phyloP scores from a whole-genome alignment of 2,888 invertebrate species.

The Liodrosophila aerea region DNA sequence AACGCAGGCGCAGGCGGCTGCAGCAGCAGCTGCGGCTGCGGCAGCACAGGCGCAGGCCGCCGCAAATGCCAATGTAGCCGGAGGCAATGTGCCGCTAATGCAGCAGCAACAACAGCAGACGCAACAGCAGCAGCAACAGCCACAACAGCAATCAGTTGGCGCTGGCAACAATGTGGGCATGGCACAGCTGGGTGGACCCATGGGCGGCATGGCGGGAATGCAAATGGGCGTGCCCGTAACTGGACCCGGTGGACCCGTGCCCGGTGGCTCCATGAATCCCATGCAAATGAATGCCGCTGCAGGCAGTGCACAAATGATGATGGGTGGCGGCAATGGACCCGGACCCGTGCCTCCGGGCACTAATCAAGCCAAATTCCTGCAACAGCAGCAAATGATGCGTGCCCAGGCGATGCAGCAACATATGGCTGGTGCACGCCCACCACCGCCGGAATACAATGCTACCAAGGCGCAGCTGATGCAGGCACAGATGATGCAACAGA shows the following conservation, averaged over 20 bases:
- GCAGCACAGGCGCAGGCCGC: slow-evolving; percentile 81
- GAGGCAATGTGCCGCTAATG: slow-evolving; percentile 59
- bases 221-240: slow-evolving; percentile 63
- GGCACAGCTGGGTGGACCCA: slow-evolving; percentile 67
- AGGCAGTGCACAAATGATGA: slow-evolving; percentile 69
- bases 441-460: slow-evolving; percentile 93
- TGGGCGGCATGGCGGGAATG: slow-evolving; percentile 76
- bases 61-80: slow-evolving; percentile 77
- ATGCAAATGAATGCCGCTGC: slow-evolving; percentile 72
- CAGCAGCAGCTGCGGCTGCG: slow-evolving; percentile 82
- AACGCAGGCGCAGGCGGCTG: slow-evolving; percentile 79
- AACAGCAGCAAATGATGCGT: slow-evolving; percentile 86
- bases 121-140: slow-evolving; percentile 39
- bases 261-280: slow-evolving; percentile 75
- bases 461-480: slow-evolving; percentile 82
- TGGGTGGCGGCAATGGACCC: too few species aligned
- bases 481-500: slow-evolving; percentile 84
- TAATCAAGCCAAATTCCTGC: slow-evolving; percentile 86
- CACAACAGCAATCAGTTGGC: slow-evolving; percentile 28
- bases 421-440: slow-evolving; percentile 86
- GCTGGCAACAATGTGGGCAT: slow-evolving; percentile 57
- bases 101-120: slow-evolving; percentile 58
- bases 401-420: slow-evolving; percentile 82
- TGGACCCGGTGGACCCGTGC: slow-evolving; percentile 2
- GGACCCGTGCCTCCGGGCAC: slow-evolving; percentile 63